A percentile compares a stretch with the other conserved stretches of the same genome.
These are phyloP conservation scores for Platycercus adscitus DNA, from an alignment of 2,113 vertebrate genomes.

Conservation along the genomic window DNA sequence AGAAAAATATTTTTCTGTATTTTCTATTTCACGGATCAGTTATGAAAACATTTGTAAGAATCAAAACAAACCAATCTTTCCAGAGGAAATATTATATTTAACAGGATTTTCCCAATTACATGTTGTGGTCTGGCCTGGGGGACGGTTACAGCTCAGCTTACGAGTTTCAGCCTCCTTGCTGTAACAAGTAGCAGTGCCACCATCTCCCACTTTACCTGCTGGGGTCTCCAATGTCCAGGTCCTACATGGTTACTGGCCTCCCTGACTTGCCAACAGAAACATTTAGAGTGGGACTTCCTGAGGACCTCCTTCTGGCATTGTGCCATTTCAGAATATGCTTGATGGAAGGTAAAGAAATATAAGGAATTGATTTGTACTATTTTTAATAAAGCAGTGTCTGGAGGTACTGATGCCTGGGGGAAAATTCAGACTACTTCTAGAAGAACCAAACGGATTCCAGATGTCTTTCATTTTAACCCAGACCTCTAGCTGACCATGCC, in stretches of 20 bases:
- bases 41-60: neutral
- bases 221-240: neutral
- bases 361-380: neutral
- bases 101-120: neutral
- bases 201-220: rapidly evolving
- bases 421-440: neutral
- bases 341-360: neutral
- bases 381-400: neutral
- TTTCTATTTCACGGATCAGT: neutral
- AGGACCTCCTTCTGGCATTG: neutral
- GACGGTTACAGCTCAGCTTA: neutral
- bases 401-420: neutral
- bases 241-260: rapidly evolving
- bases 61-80: neutral
- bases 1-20: neutral
- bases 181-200: neutral
- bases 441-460: conserved; percentile 18
- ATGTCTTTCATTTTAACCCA: conserved; percentile 48
- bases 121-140: neutral
- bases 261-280: rapidly evolving
- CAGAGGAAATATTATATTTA: neutral
- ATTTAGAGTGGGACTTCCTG: neutral
- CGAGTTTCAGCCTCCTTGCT: neutral
- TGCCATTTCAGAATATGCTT: neutral
- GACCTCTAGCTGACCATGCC: neutral